Conservation (phyloP, 1,140 invertebrate genomes). For the Neuroterus valhalla region DNA sequence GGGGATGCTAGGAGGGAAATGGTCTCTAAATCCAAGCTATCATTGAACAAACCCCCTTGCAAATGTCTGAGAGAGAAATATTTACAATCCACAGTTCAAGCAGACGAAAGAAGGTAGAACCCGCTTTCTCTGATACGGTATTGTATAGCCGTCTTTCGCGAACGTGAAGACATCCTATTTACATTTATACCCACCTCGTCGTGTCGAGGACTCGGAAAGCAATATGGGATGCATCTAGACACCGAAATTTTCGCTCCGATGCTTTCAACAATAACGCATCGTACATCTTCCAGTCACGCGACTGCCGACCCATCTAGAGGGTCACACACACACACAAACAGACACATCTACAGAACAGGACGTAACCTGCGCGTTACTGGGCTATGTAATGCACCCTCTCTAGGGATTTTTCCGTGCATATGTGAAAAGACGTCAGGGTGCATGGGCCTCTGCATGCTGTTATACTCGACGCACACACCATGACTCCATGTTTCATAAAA, state of each 20-base stretch:
- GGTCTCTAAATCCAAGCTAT: neutral
- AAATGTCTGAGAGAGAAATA: slow-evolving; percentile 11
- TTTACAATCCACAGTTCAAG: slow-evolving; percentile 29
- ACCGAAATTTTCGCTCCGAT: slow-evolving; percentile 71
- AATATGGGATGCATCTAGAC: slow-evolving; percentile 65
- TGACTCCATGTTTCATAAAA: neutral
- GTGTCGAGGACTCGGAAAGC: slow-evolving; percentile 52
- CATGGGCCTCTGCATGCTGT: slow-evolving; percentile 5
- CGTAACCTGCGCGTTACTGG: slow-evolving; percentile 48
- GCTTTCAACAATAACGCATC: slow-evolving; percentile 72
- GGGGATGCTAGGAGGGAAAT: slow-evolving; percentile 1
- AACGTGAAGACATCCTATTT: slow-evolving; percentile 66
- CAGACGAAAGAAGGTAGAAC: slow-evolving; percentile 47
- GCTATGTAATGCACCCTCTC: slow-evolving; percentile 38
- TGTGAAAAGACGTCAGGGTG: slow-evolving; percentile 12
- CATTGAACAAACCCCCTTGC: neutral
- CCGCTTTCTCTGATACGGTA: slow-evolving; percentile 60
- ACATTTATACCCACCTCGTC: slow-evolving; percentile 67
- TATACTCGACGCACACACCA: neutral
- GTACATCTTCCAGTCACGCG: slow-evolving; percentile 70
- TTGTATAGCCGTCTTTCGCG: slow-evolving; percentile 65
- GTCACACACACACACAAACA: too few species aligned
- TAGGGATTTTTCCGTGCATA: neutral
- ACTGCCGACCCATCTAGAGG: too few species aligned
- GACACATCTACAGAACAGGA: slow-evolving; percentile 50